A percentile compares a stretch with the other conserved stretches of the same genome.
These are phyloP conservation scores for Anthrax anthrax DNA, from an alignment of 2,888 invertebrate species.

Conservation along the genomic window DNA sequence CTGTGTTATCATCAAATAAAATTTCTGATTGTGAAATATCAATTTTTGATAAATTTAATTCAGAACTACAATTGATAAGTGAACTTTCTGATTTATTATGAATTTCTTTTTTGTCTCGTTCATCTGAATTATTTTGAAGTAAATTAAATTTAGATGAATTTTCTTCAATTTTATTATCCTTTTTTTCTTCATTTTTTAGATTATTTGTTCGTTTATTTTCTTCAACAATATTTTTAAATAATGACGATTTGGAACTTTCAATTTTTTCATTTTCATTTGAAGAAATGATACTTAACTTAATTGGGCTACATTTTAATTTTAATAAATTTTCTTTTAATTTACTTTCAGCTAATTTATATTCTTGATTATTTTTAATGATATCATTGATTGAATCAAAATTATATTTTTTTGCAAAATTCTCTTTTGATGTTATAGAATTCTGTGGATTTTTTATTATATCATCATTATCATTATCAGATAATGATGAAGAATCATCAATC, in stretches of 20 bases:
- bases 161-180: too few species aligned
- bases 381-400: constrained; percentile 23
- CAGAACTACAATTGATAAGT: too few species aligned
- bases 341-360: constrained; percentile 21
- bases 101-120: too few species aligned
- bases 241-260: too few species aligned
- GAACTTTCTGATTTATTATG: too few species aligned
- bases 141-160: too few species aligned
- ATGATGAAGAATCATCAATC: not conserved
- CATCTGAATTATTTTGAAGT: too few species aligned
- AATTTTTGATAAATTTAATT: too few species aligned
- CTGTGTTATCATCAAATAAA: not conserved
- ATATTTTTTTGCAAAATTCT: constrained; percentile 12
- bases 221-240: too few species aligned
- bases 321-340: constrained; percentile 23
- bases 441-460: not conserved
- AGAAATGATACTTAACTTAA: not conserved
- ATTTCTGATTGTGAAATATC: too few species aligned
- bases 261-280: not conserved
- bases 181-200: too few species aligned
- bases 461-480: not conserved
- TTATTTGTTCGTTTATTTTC: too few species aligned
- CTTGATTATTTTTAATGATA: constrained; percentile 17
- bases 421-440: not conserved
- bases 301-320: constrained; percentile 14